Conservation (phyloP, 1,140 invertebrate genomes). For the Trichogramma pretiosum region DNA sequence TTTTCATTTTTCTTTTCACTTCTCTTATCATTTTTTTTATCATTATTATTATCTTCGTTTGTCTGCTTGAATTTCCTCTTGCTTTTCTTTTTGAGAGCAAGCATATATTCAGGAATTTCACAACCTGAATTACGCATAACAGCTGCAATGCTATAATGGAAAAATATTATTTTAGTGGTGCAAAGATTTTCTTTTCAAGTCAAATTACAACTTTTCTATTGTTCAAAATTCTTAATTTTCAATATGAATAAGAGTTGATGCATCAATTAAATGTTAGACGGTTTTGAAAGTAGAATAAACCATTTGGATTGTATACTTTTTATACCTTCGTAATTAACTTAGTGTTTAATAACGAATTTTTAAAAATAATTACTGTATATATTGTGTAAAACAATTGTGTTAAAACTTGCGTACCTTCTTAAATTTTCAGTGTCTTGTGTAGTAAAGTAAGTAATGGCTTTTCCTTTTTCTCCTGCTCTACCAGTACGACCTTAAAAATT, state of each 20-base stretch:
- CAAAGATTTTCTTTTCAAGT: not conserved
- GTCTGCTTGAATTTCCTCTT: no score
- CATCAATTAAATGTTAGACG: no score
- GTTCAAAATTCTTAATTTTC: not conserved
- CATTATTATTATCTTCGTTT: no score
- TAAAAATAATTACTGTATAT: no score
- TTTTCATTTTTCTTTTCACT: no score
- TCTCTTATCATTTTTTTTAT: no score
- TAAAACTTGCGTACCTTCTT: conserved; percentile 54
- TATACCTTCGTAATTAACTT: no score
- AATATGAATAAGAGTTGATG: conserved; percentile 7
- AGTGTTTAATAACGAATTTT: no score
- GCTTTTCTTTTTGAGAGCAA: conserved; percentile 64
- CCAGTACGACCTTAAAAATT: conserved; percentile 74
- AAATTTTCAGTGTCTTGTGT: conserved; percentile 75
- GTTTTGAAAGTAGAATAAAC: no score
- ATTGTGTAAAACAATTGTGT: not conserved
- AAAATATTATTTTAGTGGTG: conserved; percentile 5
- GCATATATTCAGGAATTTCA: conserved; percentile 81
- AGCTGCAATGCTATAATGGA: conserved; percentile 69
- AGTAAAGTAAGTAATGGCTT: conserved; percentile 92
- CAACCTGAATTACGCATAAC: conserved; percentile 83
- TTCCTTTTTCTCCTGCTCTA: conserved; percentile 77
- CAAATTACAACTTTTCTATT: not conserved
- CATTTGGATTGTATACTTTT: no score